Evolutionary conservation across 1,140 invertebrate species (phyloP), one percentile per base, ranked within the genome.

Genomic region (Drosophila baimaii): DNA sequence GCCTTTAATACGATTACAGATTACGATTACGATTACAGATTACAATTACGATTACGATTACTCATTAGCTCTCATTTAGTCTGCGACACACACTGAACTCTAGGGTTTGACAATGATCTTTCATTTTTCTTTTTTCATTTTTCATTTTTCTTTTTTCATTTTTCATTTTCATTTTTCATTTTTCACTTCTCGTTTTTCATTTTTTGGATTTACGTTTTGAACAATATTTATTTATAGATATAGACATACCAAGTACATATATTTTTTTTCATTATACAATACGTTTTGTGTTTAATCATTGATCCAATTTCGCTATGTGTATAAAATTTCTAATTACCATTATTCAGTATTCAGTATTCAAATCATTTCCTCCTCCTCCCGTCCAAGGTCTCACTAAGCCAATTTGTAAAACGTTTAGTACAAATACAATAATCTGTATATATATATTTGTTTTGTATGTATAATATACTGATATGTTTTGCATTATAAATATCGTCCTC

Each of bases 351-450:
- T 70, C 37, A 54, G 19, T 33, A 17, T 33, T 35, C 44, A 55
- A 71, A 57, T 71, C 59, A 71, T 78, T 78, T 77, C 49, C 27
- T 41, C 41, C 59, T 47, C 61, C 44, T 54, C 21, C 33, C 54
- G n/a, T 58, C 39, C 31, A 31, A 35, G 51, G 52, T 77, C 41
- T 83, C 69, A 74, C 79, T 88, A 84, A 74, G 84, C 84, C 84
- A 89, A 88, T 88, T 89, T 88, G 84, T 88, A 88, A 88, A 88
- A 89, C 84, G 84, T 89, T 88, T 88, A 89, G 84, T 88, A 88
- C 84, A 88, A 88, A 88, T 88, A 89, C 84, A 88, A 81, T 89
- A 81, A 80, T 84, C 73, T 79, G 66, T 80, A 58, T 84, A 80
- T 63, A 71, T 77, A 81, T 72, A 73, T 79, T 65, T 76, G 39